Evolutionary conservation across 2,797 vertebrate genomes (phyloP).

Genomic region (Lagocephalus sceleratus): DNA sequence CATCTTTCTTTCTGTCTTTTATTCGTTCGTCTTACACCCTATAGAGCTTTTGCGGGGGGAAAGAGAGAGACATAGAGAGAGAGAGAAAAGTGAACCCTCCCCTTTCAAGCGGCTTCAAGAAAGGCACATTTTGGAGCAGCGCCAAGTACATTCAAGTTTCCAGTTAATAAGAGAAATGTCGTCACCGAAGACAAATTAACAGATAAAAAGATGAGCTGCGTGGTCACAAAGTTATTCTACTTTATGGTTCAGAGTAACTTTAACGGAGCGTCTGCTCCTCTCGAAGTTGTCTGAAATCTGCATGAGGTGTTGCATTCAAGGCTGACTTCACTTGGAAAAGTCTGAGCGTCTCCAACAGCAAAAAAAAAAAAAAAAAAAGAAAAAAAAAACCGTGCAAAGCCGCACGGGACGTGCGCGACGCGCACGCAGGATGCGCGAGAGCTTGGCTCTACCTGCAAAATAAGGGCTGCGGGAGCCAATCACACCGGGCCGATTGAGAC

Average conservation of each 20-base stretch:
- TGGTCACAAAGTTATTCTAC: background rate
- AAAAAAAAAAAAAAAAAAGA: too few species aligned
- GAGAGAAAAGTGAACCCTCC: constrained; percentile 21
- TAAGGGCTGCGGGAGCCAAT: constrained; percentile 81
- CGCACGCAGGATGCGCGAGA: constrained; percentile 40
- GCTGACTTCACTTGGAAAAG: constrained; percentile 29
- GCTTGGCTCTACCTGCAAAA: constrained; percentile 83
- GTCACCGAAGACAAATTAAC: constrained; percentile 27
- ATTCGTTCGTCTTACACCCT: constrained; percentile 77
- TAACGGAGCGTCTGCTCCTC: background rate
- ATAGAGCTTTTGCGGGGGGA: constrained; percentile 75
- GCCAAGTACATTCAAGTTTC: constrained; percentile 67
- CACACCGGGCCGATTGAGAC: constrained; percentile 74
- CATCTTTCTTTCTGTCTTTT: constrained; percentile 83
- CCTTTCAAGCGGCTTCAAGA: constrained; percentile 60
- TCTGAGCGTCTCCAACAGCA: constrained; percentile 40
- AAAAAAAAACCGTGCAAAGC: constrained; percentile 30
- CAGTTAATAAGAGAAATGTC: constrained; percentile 35
- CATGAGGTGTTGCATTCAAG: background rate
- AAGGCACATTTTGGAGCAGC: constrained; percentile 61
- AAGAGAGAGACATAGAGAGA: constrained; percentile 14
- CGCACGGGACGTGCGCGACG: constrained; percentile 23
- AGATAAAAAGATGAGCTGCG: constrained; percentile 24
- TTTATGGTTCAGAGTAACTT: background rate
- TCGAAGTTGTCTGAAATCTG: constrained; percentile 8